Conservation (phyloP, 1,140 invertebrate genomes). For the Protaetia brevitarsis region DNA sequence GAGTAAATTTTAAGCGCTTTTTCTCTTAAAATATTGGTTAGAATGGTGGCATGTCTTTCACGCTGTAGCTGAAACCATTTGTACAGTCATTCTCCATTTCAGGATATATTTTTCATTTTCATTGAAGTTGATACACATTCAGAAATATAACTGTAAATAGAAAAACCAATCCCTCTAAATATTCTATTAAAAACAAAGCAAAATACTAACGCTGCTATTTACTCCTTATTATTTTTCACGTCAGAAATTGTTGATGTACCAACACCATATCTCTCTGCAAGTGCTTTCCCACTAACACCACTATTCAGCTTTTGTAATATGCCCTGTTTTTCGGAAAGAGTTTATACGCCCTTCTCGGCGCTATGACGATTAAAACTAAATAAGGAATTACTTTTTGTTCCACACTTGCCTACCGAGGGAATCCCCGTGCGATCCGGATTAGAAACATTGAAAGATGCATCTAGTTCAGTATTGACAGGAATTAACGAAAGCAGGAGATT, state of each 20-base stretch:
- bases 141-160: background rate
- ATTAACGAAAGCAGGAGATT: no score
- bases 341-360: no score
- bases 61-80: conserved; percentile 15
- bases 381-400: no score
- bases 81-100: conserved; percentile 7
- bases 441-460: no score
- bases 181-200: background rate
- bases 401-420: no score
- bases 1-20: background rate
- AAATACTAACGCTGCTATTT: background rate
- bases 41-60: background rate
- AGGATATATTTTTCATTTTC: background rate
- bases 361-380: no score
- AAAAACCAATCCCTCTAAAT: background rate
- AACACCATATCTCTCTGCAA: conserved; percentile 23
- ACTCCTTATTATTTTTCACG: conserved; percentile 12
- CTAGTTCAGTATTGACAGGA: no score
- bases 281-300: conserved; percentile 20
- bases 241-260: conserved; percentile 26
- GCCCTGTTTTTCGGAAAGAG: no score
- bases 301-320: conserved; percentile 13
- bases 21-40: background rate
- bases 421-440: no score
- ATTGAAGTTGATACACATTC: background rate